Percentiles rank a stretch among this genome's conserved stretches.
phyloP scores from a whole-genome alignment of 2,113 vertebrate genomes.

The Poecile atricapillus region DNA sequence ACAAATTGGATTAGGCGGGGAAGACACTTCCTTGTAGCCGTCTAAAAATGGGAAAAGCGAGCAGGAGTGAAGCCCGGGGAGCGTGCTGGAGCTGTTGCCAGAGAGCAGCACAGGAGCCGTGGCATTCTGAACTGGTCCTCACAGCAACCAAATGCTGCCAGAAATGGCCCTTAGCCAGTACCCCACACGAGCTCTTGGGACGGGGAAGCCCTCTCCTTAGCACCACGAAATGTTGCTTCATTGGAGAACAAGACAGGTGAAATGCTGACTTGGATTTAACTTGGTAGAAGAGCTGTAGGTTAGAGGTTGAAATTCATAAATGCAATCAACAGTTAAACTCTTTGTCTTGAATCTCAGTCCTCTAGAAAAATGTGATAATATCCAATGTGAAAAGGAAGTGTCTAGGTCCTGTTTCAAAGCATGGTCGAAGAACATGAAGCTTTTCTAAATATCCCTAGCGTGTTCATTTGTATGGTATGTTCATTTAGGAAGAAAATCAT shows the following conservation, averaged over 20 bases:
- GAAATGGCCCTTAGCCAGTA: neutral
- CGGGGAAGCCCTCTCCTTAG: neutral
- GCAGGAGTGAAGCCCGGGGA: accelerated
- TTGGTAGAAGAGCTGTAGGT: neutral
- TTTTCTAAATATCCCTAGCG: neutral
- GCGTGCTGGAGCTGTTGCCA: neutral
- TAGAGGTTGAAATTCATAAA: neutral
- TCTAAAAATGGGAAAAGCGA: neutral
- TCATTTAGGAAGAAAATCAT: neutral
- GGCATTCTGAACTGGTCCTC: accelerated
- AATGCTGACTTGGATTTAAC: neutral
- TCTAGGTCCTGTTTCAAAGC: neutral
- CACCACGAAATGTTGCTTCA: neutral
- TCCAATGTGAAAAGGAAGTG: neutral
- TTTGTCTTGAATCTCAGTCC: neutral
- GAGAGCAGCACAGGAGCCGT: accelerated
- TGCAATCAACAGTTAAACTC: neutral
- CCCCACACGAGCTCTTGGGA: accelerated
- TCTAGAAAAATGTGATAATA: neutral
- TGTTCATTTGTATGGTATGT: neutral
- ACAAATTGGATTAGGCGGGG: neutral
- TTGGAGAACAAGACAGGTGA: neutral
- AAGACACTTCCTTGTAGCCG: neutral
- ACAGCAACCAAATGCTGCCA: neutral
- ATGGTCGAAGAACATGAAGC: neutral